A percentile compares a stretch with the other conserved stretches of the same genome.
These are phyloP conservation scores for Phrynosoma blainvillii DNA, from an alignment of 2,113 vertebrate species.

Conservation along the genomic window DNA sequence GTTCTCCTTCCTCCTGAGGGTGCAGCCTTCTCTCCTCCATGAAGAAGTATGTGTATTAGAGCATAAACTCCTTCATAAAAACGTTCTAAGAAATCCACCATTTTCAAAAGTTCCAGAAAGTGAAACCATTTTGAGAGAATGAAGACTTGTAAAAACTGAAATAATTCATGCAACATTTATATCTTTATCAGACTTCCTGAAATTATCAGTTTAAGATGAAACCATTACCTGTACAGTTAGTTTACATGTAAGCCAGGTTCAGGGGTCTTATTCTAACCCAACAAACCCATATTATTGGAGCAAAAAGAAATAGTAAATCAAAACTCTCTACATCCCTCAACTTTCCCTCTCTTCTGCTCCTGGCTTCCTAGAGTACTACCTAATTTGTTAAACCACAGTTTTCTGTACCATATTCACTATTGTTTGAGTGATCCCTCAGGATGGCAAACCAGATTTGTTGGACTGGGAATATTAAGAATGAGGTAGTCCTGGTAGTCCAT, in stretches of 20 bases:
- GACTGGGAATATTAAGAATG: not conserved
- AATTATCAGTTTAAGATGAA: not conserved
- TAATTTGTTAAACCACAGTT: not conserved
- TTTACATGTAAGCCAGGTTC: not conserved
- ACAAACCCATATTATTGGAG: not conserved
- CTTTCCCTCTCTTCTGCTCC: not conserved
- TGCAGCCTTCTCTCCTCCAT: conserved; percentile 74
- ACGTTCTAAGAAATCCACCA: conserved; percentile 55
- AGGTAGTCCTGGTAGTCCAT: not conserved
- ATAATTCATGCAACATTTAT: not conserved
- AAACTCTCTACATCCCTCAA: not conserved
- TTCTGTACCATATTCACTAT: not conserved
- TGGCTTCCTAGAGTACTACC: not conserved
- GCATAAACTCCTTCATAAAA: conserved; percentile 75
- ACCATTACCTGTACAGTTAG: not conserved
- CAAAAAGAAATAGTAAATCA: not conserved
- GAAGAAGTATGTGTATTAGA: conserved; percentile 80
- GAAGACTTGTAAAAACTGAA: not conserved
- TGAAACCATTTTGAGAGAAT: conserved; percentile 12
- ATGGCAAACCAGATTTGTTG: not conserved
- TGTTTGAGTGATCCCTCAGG: not conserved
- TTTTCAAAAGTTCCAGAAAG: conserved; percentile 45
- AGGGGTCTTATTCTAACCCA: not conserved
- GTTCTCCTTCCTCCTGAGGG: conserved; percentile 78
- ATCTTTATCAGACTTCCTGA: not conserved